These are phyloP conservation scores for Antechinus flavipes DNA, from an alignment of 2,113 vertebrate genomes.

Conservation along the genomic window DNA sequence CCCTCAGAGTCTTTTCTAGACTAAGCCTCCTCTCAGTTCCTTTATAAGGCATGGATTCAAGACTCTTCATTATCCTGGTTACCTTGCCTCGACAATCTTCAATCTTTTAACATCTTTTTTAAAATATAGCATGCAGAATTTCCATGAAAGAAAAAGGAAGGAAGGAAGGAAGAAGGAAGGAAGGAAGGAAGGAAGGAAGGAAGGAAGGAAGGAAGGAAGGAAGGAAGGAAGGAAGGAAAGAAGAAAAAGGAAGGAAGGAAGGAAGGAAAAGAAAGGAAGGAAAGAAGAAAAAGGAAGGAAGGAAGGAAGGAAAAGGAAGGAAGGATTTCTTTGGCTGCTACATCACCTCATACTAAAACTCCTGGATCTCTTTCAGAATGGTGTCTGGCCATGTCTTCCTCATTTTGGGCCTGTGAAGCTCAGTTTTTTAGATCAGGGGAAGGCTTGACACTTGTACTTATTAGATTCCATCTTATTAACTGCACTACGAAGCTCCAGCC, in stretches of 20 bases:
- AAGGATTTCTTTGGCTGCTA: background rate
- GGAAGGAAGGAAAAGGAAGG: background rate
- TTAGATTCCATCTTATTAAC: background rate
- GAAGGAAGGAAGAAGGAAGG: background rate
- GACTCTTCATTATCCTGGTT: background rate
- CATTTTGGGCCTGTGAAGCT: background rate
- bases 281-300: too few species aligned
- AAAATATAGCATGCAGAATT: background rate
- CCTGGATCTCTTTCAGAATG: background rate
- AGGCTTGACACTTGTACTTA: background rate
- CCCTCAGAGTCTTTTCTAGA: background rate
- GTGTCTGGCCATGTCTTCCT: background rate
- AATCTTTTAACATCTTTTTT: background rate
- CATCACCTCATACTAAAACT: background rate
- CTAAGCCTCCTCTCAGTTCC: background rate
- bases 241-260: fast-evolving
- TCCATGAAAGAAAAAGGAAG: background rate
- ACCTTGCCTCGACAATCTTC: background rate
- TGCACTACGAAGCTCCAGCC: background rate
- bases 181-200: too few species aligned
- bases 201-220: too few species aligned
- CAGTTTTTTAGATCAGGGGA: background rate
- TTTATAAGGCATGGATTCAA: background rate
- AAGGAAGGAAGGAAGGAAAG: fast-evolving
- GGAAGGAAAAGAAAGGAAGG: fast-evolving